Base-by-base conservation (phyloP, 2,888 invertebrate genomes). In the Teleogryllus oceanicus region DNA sequence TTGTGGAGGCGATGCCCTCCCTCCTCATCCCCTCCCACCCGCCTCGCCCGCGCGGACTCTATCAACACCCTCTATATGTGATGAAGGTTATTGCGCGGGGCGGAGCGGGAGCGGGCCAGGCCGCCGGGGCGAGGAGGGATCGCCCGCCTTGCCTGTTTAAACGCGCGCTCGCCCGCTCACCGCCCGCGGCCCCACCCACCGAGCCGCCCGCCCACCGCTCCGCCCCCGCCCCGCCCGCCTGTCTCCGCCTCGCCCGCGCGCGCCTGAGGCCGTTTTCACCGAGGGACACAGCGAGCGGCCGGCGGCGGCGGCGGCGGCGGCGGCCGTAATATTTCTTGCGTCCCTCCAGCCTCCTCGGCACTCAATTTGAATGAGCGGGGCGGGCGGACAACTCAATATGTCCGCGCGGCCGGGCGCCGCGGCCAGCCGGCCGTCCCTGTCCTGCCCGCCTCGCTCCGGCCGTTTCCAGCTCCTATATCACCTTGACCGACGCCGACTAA, bases 381-480 rank as follows among this genome's bases (percentile, higher is more conserved):
- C 62, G 62, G 62, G 62, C 62, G 62, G 62, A 62, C 62, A 62
- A 62, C 62, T 62, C 62, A 62, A 62, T 62, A 62, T 62, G 62
- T 62, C 62, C 62, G 62, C 62, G 62, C 24, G 24, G 24, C 24
- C 24, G 0, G n/a, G n/a, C n/a, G n/a, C n/a, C n/a, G n/a, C n/a
- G n/a, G 62, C 12, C 62, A 2, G 62, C 13, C 62, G 16, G 62
- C 18, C 62, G 18, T 2, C 62, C 62, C n/a, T 2, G 62, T 2
- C 24, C 24, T 37, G 24, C 24, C 62, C 62, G 62, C 16, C 2
- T 62, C 16, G 62, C 18, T 62, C 2, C 62, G 62, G 4, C 16
- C 5, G 4, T 62, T 62, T 8, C 62, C 62, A 62, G 62, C 62
- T 62, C 62, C 4, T 62, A 62, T 62, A 62, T 62, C 62, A 62